A percentile compares a stretch with the other conserved stretches of the same genome.
These are phyloP conservation scores for Athalia circularis DNA, from an alignment of 2,888 invertebrate species.

Conservation along the genomic window DNA sequence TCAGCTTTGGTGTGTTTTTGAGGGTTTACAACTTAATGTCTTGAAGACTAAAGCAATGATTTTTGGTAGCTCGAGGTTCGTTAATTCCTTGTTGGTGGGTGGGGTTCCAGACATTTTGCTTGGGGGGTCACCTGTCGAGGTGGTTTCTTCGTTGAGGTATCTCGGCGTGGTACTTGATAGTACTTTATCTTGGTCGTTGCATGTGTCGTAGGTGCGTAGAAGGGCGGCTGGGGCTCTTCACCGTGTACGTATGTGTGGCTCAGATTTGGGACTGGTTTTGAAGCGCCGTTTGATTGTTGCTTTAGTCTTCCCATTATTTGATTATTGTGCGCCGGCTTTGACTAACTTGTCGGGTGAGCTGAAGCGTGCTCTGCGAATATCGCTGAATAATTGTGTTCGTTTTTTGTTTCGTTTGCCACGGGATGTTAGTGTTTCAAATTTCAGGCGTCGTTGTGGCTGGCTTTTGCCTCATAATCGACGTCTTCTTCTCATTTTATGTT, in stretches of 20 bases:
- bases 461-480: background rate
- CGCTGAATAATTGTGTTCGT: conserved; percentile 2
- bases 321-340: background rate
- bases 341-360: background rate
- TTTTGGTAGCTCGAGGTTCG: background rate
- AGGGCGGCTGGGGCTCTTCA: background rate
- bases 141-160: background rate
- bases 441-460: background rate
- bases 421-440: background rate
- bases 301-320: conserved; percentile 19
- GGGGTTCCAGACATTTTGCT: background rate
- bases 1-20: background rate
- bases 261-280: background rate
- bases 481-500: background rate
- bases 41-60: background rate
- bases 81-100: background rate
- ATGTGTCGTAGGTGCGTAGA: background rate
- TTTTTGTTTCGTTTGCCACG: conserved; percentile 4
- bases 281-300: conserved; percentile 8
- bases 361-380: background rate
- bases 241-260: background rate
- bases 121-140: background rate
- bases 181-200: conserved; percentile 13
- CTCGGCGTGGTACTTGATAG: conserved; percentile 3
- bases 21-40: background rate